These are phyloP conservation scores for Habroteleia sp. DNA, from an alignment of 2,888 invertebrate species.

Conservation along the genomic window DNA sequence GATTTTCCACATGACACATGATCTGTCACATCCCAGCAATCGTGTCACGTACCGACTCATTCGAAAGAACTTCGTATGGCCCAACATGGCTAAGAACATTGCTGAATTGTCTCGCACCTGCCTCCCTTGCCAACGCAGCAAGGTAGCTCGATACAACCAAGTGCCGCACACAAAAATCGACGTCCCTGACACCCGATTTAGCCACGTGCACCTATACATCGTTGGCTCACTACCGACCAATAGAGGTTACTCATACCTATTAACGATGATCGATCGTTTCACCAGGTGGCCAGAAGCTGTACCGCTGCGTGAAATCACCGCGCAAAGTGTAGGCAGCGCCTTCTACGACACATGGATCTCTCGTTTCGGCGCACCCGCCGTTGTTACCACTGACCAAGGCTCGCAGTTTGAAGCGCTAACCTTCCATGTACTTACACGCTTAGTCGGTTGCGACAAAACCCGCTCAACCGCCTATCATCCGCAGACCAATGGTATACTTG, in stretches of 20 bases:
- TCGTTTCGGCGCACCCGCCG: conserved; percentile 3
- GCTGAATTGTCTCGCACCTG: background rate
- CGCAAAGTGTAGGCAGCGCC: conserved; percentile 46
- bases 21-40: background rate
- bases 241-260: background rate
- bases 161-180: background rate
- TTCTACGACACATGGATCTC: conserved; percentile 61
- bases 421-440: background rate
- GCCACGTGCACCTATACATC: background rate
- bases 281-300: background rate
- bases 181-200: background rate
- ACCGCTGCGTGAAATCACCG: background rate
- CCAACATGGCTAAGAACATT: background rate
- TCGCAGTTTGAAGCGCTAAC: background rate
- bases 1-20: background rate
- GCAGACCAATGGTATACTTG: background rate
- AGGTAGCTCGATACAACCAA: background rate
- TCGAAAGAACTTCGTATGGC: background rate
- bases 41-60: background rate
- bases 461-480: background rate
- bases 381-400: background rate
- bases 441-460: background rate
- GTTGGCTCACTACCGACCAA: background rate
- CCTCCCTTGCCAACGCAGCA: background rate
- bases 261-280: too few species aligned